Evolutionary conservation across 2,113 vertebrate species (phyloP).

Genomic region (Irena cyanogastra): DNA sequence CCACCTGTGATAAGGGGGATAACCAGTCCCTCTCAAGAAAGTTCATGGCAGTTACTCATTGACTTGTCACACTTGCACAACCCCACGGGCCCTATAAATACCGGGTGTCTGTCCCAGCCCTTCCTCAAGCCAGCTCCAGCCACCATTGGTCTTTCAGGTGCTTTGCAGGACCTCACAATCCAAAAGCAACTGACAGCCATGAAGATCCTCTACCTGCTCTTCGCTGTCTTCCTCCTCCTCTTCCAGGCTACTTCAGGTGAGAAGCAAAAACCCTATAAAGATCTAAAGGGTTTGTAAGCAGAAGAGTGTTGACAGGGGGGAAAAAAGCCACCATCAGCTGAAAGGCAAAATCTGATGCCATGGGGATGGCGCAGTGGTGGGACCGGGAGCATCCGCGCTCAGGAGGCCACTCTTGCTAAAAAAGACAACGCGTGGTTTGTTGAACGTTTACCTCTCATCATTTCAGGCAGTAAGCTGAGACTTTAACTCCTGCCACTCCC

Average conservation of each 20-base stretch:
- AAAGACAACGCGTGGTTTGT: fast-evolving
- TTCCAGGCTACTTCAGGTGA: slow-evolving; percentile 59
- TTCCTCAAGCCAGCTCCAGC: background rate
- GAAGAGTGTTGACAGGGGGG: background rate
- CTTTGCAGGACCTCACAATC: background rate
- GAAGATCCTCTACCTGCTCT: slow-evolving; percentile 39
- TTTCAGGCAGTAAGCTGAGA: background rate
- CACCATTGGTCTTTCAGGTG: fast-evolving
- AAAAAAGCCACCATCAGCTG: background rate
- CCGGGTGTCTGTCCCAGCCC: background rate
- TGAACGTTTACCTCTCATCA: background rate
- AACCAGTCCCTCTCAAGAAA: background rate
- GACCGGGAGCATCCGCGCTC: background rate
- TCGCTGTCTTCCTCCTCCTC: slow-evolving; percentile 10
- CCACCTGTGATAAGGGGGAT: background rate
- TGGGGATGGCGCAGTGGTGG: fast-evolving
- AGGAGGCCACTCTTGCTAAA: background rate
- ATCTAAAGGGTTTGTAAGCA: background rate
- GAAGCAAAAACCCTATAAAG: background rate
- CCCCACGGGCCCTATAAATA: background rate
- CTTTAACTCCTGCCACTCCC: background rate
- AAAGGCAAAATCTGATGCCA: background rate
- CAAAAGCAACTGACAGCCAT: background rate
- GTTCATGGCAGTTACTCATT: slow-evolving; percentile 37
- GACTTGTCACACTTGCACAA: background rate